A percentile compares a stretch with the other conserved stretches of the same genome.
These are phyloP conservation scores for Drosophila greeni DNA, from an alignment of 2,888 invertebrate genomes.

Conservation along the genomic window DNA sequence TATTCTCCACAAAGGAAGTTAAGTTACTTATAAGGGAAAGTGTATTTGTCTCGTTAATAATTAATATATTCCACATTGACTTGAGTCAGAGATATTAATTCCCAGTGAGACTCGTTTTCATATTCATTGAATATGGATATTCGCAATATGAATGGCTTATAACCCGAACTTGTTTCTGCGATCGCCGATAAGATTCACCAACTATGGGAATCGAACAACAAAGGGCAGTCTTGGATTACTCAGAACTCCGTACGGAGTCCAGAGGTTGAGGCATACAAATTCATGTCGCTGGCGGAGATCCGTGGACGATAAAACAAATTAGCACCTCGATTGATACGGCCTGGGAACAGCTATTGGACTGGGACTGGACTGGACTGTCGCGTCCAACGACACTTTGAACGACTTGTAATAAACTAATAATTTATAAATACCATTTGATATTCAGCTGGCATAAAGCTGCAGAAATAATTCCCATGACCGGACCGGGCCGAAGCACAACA, in stretches of 20 bases:
- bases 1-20: neutral
- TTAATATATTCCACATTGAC: neutral
- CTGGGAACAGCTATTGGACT: slow-evolving; percentile 17
- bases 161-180: slow-evolving; percentile 22
- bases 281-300: slow-evolving; percentile 39
- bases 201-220: slow-evolving; percentile 24
- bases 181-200: slow-evolving; percentile 31
- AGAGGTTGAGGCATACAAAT: slow-evolving; percentile 45
- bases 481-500: slow-evolving; percentile 46
- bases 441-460: slow-evolving; percentile 66
- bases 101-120: slow-evolving; percentile 20
- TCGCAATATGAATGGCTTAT: slow-evolving; percentile 28
- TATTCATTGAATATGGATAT: slow-evolving; percentile 35
- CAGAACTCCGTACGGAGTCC: slow-evolving; percentile 16
- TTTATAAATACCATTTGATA: slow-evolving; percentile 70
- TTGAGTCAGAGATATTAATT: neutral
- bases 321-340: slow-evolving; percentile 46
- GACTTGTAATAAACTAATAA: slow-evolving; percentile 72
- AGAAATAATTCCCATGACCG: slow-evolving; percentile 71
- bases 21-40: neutral
- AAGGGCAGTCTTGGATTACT: slow-evolving; percentile 25
- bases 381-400: slow-evolving; percentile 47
- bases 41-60: neutral
- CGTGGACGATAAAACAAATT: slow-evolving; percentile 55
- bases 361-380: neutral